Base-by-base conservation (phyloP, 1,140 invertebrate species). In the Diabrotica virgifera region DNA sequence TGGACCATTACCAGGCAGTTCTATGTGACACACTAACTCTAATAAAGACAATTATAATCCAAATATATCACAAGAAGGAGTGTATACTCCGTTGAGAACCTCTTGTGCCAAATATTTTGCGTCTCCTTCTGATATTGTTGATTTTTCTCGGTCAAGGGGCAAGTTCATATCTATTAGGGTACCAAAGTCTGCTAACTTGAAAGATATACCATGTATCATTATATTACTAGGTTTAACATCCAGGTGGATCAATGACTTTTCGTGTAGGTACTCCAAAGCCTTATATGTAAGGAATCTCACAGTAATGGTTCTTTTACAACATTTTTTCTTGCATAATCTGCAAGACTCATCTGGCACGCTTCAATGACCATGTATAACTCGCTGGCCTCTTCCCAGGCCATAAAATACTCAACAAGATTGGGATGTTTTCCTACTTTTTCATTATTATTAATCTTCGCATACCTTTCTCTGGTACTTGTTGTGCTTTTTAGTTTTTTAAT, bases 201-300 rank as follows among this genome's bases (percentile, higher is more conserved):
- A 91, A 65, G 64, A 81, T 65, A 80, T 86, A 79, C 81, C 82
- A 50, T 85, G 82, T 46, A 85, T 79, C 67, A 91, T 84, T 55
- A 92, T 90, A 79, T 92, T 92, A 35, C 89, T 89, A 60, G 89
- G 85, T 79, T 92, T 92, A 35, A 92, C 89, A 75, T 92, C 90
- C 76, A 91, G 82, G 76, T 92, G 90, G 50, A 91, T 82, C 40
- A 90, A 78, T 76, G 88, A 82, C 40, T n/a, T n/a, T n/a, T n/a
- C n/a, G n/a, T n/a, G n/a, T 14, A 76, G 54, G 64, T 60, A 73
- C 52, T 70, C 51, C 11, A 76, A 40, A 5, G 65, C 74, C 62
- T 72, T 72, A 38, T 80, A 66, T 75, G 72, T 6, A 81, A 64
- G 52, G 81, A 76, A 66, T 79, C 69, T 78, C 77, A 80, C 11